A percentile compares a stretch with the other conserved stretches of the same genome.
These are phyloP conservation scores for Iphiclides podalirius DNA, from an alignment of 2,888 invertebrate species.

Conservation along the genomic window DNA sequence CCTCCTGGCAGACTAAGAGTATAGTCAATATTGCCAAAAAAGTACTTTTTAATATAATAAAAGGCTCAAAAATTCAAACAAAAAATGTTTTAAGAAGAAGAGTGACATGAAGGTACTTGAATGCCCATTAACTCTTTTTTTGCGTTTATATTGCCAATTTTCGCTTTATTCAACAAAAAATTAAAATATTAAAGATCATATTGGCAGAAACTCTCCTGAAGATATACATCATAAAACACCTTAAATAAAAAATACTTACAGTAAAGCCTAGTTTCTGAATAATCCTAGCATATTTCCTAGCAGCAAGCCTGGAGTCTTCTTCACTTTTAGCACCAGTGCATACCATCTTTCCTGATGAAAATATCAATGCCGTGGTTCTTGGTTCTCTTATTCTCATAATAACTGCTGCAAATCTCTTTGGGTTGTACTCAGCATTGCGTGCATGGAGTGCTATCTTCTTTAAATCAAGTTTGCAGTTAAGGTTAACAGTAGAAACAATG, in stretches of 20 bases:
- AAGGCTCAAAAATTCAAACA: no score
- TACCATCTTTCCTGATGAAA: constrained; percentile 91
- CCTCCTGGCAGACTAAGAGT: no score
- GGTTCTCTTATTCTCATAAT: constrained; percentile 97
- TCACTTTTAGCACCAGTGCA: constrained; percentile 92
- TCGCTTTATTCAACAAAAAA: no score
- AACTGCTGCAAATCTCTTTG: constrained; percentile 99
- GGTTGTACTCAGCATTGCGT: constrained; percentile 99
- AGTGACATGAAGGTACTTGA: no score
- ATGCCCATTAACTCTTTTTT: no score
- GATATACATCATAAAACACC: no score
- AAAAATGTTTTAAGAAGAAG: no score
- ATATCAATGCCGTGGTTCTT: constrained; percentile 88
- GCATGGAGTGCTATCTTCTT: constrained; percentile 98
- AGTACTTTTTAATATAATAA: no score
- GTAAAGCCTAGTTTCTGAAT: constrained; percentile 91
- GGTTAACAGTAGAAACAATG: constrained; percentile 98
- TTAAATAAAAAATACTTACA: constrained; percentile 78
- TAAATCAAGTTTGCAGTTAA: constrained; percentile 96
- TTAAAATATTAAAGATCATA: no score
- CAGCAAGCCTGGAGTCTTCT: constrained; percentile 87
- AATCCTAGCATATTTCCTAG: constrained; percentile 91
- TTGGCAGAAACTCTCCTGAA: no score
- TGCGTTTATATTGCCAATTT: no score
- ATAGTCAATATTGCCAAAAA: no score